Conservation (phyloP, 2,113 vertebrate species). For the Pedionomus torquatus region DNA sequence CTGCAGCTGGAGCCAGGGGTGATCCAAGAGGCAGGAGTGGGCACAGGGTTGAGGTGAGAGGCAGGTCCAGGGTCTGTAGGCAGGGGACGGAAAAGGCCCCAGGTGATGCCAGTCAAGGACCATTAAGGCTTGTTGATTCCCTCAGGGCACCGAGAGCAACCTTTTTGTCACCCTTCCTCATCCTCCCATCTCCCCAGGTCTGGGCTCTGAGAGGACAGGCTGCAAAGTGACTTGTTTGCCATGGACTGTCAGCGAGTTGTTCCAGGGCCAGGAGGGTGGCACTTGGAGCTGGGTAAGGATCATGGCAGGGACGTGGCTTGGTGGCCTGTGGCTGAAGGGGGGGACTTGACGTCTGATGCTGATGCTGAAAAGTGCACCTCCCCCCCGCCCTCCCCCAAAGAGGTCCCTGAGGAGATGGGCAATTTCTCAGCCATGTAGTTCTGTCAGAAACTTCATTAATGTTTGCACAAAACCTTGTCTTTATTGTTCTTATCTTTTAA, state of each 20-base stretch:
- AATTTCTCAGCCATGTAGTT: constrained; percentile 35
- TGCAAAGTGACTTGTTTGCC: background rate
- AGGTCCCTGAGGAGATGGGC: background rate
- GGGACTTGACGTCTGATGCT: background rate
- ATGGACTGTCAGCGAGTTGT: background rate
- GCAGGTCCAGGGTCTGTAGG: background rate
- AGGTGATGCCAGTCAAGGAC: background rate
- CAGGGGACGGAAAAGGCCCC: too few relatives aligned
- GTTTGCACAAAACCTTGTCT: background rate
- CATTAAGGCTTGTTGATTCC: background rate
- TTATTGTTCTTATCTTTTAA: constrained; percentile 17
- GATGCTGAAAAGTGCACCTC: too few relatives aligned
- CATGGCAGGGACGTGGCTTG: background rate
- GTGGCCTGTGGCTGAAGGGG: background rate
- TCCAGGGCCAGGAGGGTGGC: background rate
- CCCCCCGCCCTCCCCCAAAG: too few relatives aligned
- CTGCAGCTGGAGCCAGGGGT: background rate
- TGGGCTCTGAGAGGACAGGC: background rate
- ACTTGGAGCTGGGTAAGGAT: background rate
- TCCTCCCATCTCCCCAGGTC: rapidly evolving
- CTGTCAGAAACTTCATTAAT: constrained; percentile 34
- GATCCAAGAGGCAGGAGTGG: background rate
- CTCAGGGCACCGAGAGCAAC: background rate
- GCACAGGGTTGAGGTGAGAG: background rate
- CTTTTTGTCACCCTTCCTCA: too few relatives aligned